phyloP scores from a whole-genome alignment of 2,113 vertebrate genomes.

The Notechis scutatus region DNA sequence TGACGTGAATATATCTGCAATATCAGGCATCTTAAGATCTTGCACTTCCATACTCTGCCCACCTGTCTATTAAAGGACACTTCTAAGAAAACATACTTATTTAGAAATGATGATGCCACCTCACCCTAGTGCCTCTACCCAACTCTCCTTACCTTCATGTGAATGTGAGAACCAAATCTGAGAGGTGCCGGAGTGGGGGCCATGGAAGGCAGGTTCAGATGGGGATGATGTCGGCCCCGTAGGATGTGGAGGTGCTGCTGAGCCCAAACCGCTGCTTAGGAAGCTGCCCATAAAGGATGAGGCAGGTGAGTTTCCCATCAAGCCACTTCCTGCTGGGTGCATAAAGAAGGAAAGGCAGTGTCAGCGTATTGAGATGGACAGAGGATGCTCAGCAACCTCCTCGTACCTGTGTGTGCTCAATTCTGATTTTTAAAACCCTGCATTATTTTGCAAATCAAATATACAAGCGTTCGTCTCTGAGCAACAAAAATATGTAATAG shows the following conservation, averaged over 20 bases:
- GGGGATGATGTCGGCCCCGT: constrained; percentile 82
- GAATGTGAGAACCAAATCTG: constrained; percentile 98
- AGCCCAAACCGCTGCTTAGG: constrained; percentile 90
- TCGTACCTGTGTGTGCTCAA: neutral
- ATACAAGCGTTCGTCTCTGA: neutral
- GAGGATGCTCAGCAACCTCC: neutral
- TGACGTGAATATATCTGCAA: neutral
- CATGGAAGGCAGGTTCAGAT: constrained; percentile 86
- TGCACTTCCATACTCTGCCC: neutral
- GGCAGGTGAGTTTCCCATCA: constrained; percentile 88
- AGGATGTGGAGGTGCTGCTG: constrained; percentile 82
- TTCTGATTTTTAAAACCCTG: neutral
- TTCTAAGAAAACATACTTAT: neutral
- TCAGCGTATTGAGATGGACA: neutral
- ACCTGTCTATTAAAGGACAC: neutral
- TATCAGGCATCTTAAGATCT: neutral
- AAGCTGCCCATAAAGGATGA: constrained; percentile 97
- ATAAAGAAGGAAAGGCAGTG: constrained; percentile 26
- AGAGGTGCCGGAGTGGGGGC: constrained; percentile 87
- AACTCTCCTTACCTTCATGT: constrained; percentile 85
- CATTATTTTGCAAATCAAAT: neutral
- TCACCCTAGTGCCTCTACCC: neutral
- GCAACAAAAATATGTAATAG: neutral
- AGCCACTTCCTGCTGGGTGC: constrained; percentile 79
- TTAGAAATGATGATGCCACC: neutral